Evolutionary conservation across 30 jellyfish, hydroid and myxozoan species (phyloP).

Genomic region (Hydractinia echinata): DNA sequence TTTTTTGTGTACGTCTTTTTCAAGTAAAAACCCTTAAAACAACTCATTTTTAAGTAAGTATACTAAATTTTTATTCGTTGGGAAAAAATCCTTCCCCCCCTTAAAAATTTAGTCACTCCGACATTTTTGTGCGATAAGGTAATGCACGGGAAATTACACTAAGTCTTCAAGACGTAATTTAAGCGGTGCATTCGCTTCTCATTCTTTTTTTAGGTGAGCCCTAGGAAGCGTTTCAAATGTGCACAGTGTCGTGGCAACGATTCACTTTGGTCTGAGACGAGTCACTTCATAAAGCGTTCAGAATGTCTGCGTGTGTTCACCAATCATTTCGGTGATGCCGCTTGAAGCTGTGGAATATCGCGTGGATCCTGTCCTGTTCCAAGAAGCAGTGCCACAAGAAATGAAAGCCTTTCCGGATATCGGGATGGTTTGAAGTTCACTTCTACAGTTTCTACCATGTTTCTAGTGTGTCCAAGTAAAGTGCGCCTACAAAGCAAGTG

Average conservation of each 20-base stretch:
- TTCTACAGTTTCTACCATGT: too few relatives aligned
- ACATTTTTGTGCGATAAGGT: too few relatives aligned
- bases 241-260: constrained; percentile 73
- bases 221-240: constrained; percentile 87
- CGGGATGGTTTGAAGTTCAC: constrained; percentile 44
- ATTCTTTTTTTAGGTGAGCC: constrained; percentile 36
- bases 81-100: too few relatives aligned
- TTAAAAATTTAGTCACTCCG: too few relatives aligned
- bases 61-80: too few relatives aligned
- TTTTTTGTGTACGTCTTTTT: too few relatives aligned
- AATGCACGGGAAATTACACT: too few relatives aligned
- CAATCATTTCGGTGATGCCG: constrained; percentile 78
- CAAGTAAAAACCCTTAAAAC: too few relatives aligned
- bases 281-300: constrained; percentile 79
- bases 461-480: too few relatives aligned
- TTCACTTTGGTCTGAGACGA: constrained; percentile 89
- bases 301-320: constrained; percentile 69
- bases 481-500: too few relatives aligned
- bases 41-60: too few relatives aligned
- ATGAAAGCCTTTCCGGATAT: constrained; percentile 62
- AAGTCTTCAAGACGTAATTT: not conserved
- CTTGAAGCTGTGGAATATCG: constrained; percentile 73
- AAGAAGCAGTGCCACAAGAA: constrained; percentile 53
- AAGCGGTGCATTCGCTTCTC: not conserved
- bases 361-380: constrained; percentile 86